Evolutionary conservation across 1,140 invertebrate species (phyloP).

Genomic region (Rhagoletis pomonella): DNA sequence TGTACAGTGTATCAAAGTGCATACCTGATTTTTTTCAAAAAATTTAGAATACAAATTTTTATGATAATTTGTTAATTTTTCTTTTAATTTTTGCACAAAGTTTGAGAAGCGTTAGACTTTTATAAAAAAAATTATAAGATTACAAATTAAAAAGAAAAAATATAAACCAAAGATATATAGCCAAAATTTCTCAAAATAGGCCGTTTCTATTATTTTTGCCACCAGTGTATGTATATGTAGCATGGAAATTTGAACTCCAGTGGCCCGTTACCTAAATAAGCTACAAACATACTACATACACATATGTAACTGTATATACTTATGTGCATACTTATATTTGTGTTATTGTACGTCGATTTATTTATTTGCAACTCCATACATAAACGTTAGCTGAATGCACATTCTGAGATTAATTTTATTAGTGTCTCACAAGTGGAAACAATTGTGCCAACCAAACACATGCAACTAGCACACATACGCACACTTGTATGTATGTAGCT

Average conservation of each 20-base stretch:
- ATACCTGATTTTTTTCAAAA: no score
- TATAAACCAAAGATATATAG: background rate
- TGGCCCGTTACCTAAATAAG: background rate
- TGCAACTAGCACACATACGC: background rate
- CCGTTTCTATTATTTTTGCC: no score
- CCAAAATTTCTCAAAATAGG: no score
- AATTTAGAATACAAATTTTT: no score
- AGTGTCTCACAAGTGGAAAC: slow-evolving; percentile 39
- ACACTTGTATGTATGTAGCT: background rate
- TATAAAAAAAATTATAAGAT: no score
- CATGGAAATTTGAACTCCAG: background rate
- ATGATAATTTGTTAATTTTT: no score
- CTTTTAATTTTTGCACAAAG: no score
- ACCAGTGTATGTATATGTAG: no score
- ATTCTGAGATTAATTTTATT: slow-evolving; percentile 50
- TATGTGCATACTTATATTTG: background rate
- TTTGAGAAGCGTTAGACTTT: no score
- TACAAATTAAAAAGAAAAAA: background rate
- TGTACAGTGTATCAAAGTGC: no score
- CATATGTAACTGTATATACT: background rate
- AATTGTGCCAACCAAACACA: slow-evolving; percentile 17
- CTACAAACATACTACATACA: background rate
- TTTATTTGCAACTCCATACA: background rate
- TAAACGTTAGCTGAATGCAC: slow-evolving; percentile 12
- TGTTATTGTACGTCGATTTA: background rate